Percentiles rank a stretch among this genome's conserved stretches.
These are phyloP conservation scores for Callosobruchus maculatus DNA, from an alignment of 2,888 invertebrate genomes.

Conservation along the genomic window DNA sequence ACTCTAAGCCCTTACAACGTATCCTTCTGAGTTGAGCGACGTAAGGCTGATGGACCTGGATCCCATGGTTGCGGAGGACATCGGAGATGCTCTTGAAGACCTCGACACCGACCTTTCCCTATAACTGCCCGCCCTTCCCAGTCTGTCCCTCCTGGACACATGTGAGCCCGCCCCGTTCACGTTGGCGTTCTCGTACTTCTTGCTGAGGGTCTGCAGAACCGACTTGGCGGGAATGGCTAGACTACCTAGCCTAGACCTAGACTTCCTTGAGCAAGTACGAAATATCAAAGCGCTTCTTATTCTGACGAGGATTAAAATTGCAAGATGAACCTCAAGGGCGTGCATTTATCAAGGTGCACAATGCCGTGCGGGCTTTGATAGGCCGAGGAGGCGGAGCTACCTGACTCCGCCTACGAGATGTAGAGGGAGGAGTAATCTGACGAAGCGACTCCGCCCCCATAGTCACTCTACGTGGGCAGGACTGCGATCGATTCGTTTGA, in stretches of 20 bases:
- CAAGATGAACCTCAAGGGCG: too few relatives aligned
- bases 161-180: conserved; percentile 42
- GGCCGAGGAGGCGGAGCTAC: too few relatives aligned
- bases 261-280: too few relatives aligned
- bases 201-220: conserved; percentile 51
- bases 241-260: conserved; percentile 70
- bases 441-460: too few relatives aligned
- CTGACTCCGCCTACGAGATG: too few relatives aligned
- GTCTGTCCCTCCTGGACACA: conserved; percentile 39
- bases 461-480: too few relatives aligned
- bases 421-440: too few relatives aligned
- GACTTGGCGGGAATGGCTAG: conserved; percentile 61
- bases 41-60: conserved; percentile 62
- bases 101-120: conserved; percentile 42
- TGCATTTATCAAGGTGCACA: too few relatives aligned
- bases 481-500: too few relatives aligned
- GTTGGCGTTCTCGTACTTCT: conserved; percentile 46
- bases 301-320: too few relatives aligned
- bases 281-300: too few relatives aligned
- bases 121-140: conserved; percentile 36
- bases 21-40: conserved; percentile 77
- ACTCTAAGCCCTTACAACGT: conserved; percentile 59
- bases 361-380: too few relatives aligned
- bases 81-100: conserved; percentile 36
- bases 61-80: conserved; percentile 42